Conservation (phyloP, 2,888 invertebrate species). For the Rhodophaea formosa region DNA sequence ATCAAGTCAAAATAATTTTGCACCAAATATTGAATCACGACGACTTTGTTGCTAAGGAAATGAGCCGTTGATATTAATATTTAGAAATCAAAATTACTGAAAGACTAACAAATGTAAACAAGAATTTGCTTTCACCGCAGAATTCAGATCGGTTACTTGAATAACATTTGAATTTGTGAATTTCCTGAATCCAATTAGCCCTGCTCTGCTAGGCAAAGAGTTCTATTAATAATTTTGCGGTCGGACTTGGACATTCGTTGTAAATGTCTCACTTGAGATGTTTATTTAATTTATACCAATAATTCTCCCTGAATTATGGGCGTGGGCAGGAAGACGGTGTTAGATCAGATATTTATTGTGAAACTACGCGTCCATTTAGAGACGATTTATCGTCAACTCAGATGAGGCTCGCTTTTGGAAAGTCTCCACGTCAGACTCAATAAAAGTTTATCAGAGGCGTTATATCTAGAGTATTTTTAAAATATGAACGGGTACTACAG, state of each 20-base stretch:
- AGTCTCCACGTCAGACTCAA: constrained; percentile 28
- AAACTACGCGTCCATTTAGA: constrained; percentile 65
- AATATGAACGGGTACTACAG: constrained; percentile 23
- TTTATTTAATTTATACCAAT: constrained; percentile 78
- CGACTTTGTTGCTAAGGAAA: too few species aligned
- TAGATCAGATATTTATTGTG: constrained; percentile 75
- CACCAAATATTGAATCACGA: too few species aligned
- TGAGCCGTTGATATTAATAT: too few species aligned
- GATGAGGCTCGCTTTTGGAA: constrained; percentile 39
- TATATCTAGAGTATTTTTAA: constrained; percentile 25
- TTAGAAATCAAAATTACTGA: too few species aligned
- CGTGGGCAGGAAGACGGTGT: constrained; percentile 75
- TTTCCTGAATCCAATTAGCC: constrained; percentile 47
- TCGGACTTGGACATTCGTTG: constrained; percentile 58
- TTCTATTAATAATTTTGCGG: constrained; percentile 65
- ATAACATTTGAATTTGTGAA: constrained; percentile 28
- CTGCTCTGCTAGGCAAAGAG: constrained; percentile 38
- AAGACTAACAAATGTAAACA: background rate
- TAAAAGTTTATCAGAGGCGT: constrained; percentile 28
- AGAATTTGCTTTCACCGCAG: background rate
- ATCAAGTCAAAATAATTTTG: too few species aligned
- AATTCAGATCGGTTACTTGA: constrained; percentile 2
- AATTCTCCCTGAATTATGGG: constrained; percentile 73
- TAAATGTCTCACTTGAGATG: constrained; percentile 70
- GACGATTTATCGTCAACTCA: constrained; percentile 61